Percentiles rank a stretch among this genome's conserved stretches.
phyloP scores from a whole-genome alignment of 2,113 vertebrate genomes.

The Macquaria ambigua region DNA sequence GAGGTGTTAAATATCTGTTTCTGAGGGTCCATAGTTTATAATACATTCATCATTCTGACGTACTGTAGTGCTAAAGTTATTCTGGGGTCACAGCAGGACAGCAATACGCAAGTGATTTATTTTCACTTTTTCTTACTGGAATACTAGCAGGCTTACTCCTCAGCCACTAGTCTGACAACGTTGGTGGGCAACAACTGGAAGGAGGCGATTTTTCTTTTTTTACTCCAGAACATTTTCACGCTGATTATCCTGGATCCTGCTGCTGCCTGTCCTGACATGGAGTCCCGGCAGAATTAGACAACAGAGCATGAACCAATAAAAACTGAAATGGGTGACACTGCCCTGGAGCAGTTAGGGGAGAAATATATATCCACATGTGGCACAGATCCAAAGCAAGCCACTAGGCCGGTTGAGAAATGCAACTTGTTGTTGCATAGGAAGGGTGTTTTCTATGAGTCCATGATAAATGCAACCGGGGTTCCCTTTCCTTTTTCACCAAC shows the following conservation, averaged over 20 bases:
- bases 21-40: background rate
- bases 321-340: conserved; percentile 64
- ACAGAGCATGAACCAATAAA: conserved; percentile 63
- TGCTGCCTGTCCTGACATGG: conserved; percentile 69
- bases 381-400: conserved; percentile 67
- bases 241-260: conserved; percentile 64
- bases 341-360: conserved; percentile 55
- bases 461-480: conserved; percentile 77
- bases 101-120: conserved; percentile 30
- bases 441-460: conserved; percentile 77
- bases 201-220: conserved; percentile 45
- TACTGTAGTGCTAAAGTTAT: background rate
- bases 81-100: conserved; percentile 35
- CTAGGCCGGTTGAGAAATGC: conserved; percentile 67
- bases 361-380: conserved; percentile 66
- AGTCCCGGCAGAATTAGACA: conserved; percentile 64
- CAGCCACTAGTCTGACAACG: conserved; percentile 29
- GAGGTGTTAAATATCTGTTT: background rate
- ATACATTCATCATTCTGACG: conserved; percentile 30
- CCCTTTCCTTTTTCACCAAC: conserved; percentile 79
- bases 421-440: conserved; percentile 74
- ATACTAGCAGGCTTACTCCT: conserved; percentile 26
- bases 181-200: conserved; percentile 70
- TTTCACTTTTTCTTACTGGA: conserved; percentile 20
- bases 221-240: conserved; percentile 44